phyloP scores from a whole-genome alignment of 1,140 invertebrate species.

The Sycobia sp. region DNA sequence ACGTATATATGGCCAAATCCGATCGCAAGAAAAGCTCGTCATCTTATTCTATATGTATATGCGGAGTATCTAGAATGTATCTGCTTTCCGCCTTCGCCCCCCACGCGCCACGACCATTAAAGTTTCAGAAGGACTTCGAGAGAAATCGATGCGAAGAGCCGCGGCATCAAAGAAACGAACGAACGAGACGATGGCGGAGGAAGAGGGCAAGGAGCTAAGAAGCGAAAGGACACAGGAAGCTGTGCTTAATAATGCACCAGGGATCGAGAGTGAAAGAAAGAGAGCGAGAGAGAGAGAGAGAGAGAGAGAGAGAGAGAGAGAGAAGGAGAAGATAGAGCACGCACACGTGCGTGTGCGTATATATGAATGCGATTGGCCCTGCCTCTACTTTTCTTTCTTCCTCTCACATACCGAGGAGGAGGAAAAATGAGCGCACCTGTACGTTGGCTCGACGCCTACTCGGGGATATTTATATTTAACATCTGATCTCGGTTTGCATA shows the following conservation, averaged over 20 bases:
- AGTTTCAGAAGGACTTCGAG: constrained; percentile 18
- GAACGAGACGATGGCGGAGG: too few relatives aligned
- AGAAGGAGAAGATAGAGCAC: constrained; percentile 24
- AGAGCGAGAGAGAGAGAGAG: too few relatives aligned
- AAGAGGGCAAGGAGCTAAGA: background rate
- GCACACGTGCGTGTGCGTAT: constrained; percentile 37
- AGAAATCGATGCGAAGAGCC: constrained; percentile 16
- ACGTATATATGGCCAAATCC: background rate
- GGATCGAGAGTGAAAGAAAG: too few relatives aligned
- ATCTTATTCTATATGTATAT: too few relatives aligned
- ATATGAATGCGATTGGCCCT: too few relatives aligned
- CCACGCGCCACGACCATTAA: too few relatives aligned
- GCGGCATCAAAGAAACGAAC: constrained; percentile 18
- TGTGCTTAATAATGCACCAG: constrained; percentile 55
- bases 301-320: constrained; percentile 16
- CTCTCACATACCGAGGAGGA: too few relatives aligned
- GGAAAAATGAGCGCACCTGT: constrained; percentile 38
- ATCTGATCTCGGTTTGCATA: constrained; percentile 41
- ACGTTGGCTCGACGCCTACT: constrained; percentile 41
- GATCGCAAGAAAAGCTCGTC: background rate
- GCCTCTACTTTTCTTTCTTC: too few relatives aligned
- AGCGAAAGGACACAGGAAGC: constrained; percentile 30
- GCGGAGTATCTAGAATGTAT: too few relatives aligned
- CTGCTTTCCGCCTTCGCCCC: too few relatives aligned
- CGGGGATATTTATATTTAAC: too few relatives aligned